Base-by-base conservation (phyloP, 2,113 vertebrate species). In the Passerina amoena region DNA sequence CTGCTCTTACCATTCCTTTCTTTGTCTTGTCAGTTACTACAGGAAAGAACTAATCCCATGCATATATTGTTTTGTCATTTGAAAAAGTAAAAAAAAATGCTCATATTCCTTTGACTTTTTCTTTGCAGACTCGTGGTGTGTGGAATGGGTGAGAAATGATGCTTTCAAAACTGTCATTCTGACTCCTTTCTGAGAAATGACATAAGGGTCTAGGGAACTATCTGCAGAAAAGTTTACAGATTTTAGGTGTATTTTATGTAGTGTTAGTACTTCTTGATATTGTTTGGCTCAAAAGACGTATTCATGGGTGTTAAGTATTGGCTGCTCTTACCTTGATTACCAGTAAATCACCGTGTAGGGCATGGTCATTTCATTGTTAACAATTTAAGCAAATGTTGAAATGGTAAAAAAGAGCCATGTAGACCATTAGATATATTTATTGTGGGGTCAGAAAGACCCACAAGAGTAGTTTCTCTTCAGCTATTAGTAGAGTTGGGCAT, bases 41-140 rank as follows among this genome's bases (percentile, higher is more conserved):
- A 47, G 27, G 40, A 61, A 75, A 57, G 16, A 33, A 38, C 15
- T 65, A 42, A 69, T 45, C 23, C 16, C n/a, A 24, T 38, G 84
- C 68, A 27, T 40, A 4, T 57, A 28, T 59, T 78, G 35, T 33
- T 92, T 72, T 65, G 45, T 73, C 24, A 37, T 69, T 82, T 23
- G 42, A 48, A 92, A 65, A 17, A 76, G n/a, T 70, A 23, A 59
- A 89, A 87, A 2, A 20, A 50, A 88, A n/a, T 1, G 0, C 11
- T 63, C 5, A 2, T 63, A 40, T 51, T 68, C 14, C 7, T 31
- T 82, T 1, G 1, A 47, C 8, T 28, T 51, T 59, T 89, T 61
- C 25, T 76, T 92, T 4, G 0, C 17, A 65, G 42, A 35, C n/a
- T 12, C 0, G 5, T 33, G 10, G 1, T 48, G 15, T 56, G 3